These are phyloP conservation scores for Atethmia centrago DNA, from an alignment of 2,888 invertebrate genomes.

Conservation along the genomic window DNA sequence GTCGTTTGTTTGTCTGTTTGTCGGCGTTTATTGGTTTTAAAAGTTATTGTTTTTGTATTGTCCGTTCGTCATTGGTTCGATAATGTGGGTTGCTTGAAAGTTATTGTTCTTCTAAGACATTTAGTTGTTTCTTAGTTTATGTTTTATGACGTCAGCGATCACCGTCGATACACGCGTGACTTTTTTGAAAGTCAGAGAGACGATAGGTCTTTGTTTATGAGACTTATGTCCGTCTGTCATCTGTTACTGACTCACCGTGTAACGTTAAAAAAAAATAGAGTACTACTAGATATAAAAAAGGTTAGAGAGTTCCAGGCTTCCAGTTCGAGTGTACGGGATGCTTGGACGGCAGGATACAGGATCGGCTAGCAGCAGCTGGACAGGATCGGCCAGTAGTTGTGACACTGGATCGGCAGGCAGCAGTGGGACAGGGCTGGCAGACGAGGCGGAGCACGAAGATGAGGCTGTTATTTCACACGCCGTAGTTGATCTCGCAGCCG, in stretches of 20 bases:
- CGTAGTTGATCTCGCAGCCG: too few relatives aligned
- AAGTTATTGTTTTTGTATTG: slow-evolving; percentile 49
- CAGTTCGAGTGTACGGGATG: too few relatives aligned
- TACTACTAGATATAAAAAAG: too few relatives aligned
- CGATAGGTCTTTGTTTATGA: neutral
- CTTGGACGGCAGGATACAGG: too few relatives aligned
- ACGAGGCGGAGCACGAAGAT: too few relatives aligned
- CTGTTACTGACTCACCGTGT: neutral
- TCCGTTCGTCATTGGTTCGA: slow-evolving; percentile 42
- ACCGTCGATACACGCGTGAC: slow-evolving; percentile 33
- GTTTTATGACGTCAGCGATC: slow-evolving; percentile 43
- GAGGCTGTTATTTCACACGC: too few relatives aligned
- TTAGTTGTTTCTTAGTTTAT: slow-evolving; percentile 23
- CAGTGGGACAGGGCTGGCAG: too few relatives aligned
- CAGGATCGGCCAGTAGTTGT: too few relatives aligned
- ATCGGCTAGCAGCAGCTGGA: too few relatives aligned
- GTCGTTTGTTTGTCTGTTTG: slow-evolving; percentile 62
- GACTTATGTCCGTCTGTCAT: neutral
- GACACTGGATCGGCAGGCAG: too few relatives aligned
- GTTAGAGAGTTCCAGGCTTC: too few relatives aligned
- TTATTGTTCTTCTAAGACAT: slow-evolving; percentile 49
- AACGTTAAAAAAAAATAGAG: too few relatives aligned
- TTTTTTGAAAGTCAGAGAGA: neutral
- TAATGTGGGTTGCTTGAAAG: slow-evolving; percentile 52
- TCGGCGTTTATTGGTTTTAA: slow-evolving; percentile 60